These are phyloP conservation scores for Tenthredo notha DNA, from an alignment of 2,888 invertebrate genomes.

Conservation along the genomic window DNA sequence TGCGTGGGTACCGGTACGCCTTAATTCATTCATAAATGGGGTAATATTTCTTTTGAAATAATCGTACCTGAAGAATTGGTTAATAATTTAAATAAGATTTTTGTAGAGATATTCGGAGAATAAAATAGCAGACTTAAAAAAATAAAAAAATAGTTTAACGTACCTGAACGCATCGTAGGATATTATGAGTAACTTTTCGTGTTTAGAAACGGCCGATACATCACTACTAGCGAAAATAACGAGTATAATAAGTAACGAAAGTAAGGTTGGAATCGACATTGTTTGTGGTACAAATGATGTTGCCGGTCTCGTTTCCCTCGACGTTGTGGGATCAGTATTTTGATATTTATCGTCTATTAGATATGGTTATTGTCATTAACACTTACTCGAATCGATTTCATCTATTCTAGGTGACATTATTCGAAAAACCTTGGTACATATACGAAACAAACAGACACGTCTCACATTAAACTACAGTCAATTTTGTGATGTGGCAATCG, in stretches of 20 bases:
- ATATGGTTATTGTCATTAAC: neutral
- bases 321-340: neutral
- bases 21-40: conserved; percentile 81
- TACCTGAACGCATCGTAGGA: conserved; percentile 86
- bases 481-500: too few species aligned
- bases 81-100: too few species aligned
- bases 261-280: conserved; percentile 40
- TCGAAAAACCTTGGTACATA: neutral
- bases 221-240: conserved; percentile 59
- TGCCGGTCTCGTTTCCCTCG: neutral
- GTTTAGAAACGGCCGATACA: conserved; percentile 70
- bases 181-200: conserved; percentile 82
- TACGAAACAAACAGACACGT: neutral
- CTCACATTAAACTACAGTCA: too few species aligned
- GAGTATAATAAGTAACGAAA: conserved; percentile 55
- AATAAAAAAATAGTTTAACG: conserved; percentile 18
- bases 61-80: conserved; percentile 80
- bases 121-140: neutral
- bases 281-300: neutral
- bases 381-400: neutral
- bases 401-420: neutral
- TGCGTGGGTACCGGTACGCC: conserved; percentile 80
- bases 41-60: conserved; percentile 82
- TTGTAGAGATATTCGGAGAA: too few species aligned
- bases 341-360: neutral